Evolutionary conservation across 1,140 invertebrate genomes (phyloP), one percentile per base, ranked within the genome.

Genomic region (Homalodisca vitripennis): DNA sequence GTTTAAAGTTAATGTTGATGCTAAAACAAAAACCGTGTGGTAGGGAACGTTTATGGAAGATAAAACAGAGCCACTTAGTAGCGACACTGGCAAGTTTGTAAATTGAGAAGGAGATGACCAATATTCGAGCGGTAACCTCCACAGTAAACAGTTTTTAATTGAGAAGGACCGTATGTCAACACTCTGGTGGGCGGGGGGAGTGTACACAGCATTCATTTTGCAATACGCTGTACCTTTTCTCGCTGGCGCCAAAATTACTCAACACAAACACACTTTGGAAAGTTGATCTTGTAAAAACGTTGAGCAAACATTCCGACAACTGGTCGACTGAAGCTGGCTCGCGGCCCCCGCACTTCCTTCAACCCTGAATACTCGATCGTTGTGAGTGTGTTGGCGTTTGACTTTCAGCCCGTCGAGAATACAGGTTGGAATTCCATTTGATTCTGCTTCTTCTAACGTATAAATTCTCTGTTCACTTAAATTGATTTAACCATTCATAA

Each of bases 151-250:
- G 55, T 60, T 60, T 60, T 60, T 60, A 60, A 60, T 60, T 60
- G 55, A 60, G 55, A 60, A 60, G 55, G 55, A 60, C 24, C 48
- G 48, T 53, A 22, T 53, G 48, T 53, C 48, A 29, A 60, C 55
- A 26, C 55, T 2, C 24, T 24, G 26, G 6, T 6, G 10, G 55
- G 26, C 22, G 26, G 55, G 55, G 24, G 55, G 26, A 60, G 27
- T 60, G 55, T 60, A 60, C 55, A 60, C 55, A 60, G 55, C 55
- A 60, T 60, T 60, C 55, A 60, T 26, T 60, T 60, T 60, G 55
- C 55, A 60, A 60, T 29, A 60, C 55, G 26, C 24, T 30, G 55
- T 60, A 60, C 55, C 55, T 60, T 60, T 60, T 60, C 55, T 60
- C 55, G 55, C 48, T 53, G 12, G 12, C 48, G 48, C 55, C 26